These are phyloP conservation scores for Ochlodes sylvanus DNA, from an alignment of 2,888 invertebrate species.

Conservation along the genomic window DNA sequence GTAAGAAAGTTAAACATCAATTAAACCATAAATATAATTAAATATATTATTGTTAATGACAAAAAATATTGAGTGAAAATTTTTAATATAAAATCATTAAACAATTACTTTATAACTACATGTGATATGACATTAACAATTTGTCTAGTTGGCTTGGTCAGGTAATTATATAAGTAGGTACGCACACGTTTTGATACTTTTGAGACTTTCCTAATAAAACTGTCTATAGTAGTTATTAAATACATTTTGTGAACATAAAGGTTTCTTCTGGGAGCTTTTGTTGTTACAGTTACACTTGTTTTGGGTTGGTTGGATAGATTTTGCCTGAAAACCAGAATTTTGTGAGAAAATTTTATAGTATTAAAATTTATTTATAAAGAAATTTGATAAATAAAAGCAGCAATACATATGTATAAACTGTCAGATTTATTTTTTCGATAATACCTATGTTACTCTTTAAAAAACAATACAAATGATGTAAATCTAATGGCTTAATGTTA, in stretches of 20 bases:
- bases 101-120: no score
- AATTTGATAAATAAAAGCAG: slow-evolving; percentile 5
- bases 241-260: not conserved
- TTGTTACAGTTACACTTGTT: slow-evolving; percentile 4
- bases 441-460: no score
- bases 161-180: not conserved
- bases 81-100: no score
- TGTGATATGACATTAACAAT: no score
- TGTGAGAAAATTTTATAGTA: not conserved
- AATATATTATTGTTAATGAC: no score
- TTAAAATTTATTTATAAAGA: not conserved
- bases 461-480: no score
- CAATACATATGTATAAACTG: no score
- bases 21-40: no score
- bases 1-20: no score
- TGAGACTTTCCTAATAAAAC: not conserved
- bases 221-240: not conserved
- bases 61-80: no score
- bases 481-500: no score
- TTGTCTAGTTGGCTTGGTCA: not conserved
- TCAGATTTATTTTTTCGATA: no score
- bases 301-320: not conserved
- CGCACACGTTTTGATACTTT: not conserved
- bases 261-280: not conserved
- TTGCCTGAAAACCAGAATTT: not conserved